Evolutionary conservation across 2,888 invertebrate genomes (phyloP), one percentile per base, ranked within the genome.

Genomic region (Cyrtodaria siliqua): DNA sequence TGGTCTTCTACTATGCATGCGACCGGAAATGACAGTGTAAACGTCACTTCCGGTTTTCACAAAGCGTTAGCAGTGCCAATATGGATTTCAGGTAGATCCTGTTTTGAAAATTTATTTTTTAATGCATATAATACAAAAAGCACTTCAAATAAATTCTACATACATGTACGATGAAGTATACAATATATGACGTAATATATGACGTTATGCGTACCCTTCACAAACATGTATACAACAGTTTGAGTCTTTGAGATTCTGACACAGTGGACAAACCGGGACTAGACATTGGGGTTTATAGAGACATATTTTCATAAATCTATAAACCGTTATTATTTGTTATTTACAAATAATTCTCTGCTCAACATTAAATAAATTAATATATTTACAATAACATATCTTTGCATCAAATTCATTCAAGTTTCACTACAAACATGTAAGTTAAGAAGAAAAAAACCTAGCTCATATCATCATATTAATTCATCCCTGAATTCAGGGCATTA

Each of bases 71-170:
- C 52, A 63, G 63, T 63, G 63, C 63, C 63, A 63, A 67, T 40
- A 64, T 80, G 84, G 84, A 84, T 82, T 84, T 84, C 81, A 73
- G 72, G 72, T 68, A 81, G 84, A 84, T 84, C 84, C 84, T 76
- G 69, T 57, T 33, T 23, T 26, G 9, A 27, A 26, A 29, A 24
- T 27, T 26, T 53, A n/a, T 26, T n/a, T n/a, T n/a, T n/a, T 53
- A 52, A 53, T 18, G 50, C 50, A 24, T 29, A 53, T 26, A 53
- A 8, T 27, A 53, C 24, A 53, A 27, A 24, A 53, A 53, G 53
- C 53, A 53, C 53, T 53, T 53, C 53, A 53, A 53, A 52, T 12
- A 23, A 26, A 53, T 27, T 53, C 44, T 44, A 44, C 20, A 44
- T 33, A 33, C 12, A 33, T 33, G 33, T 33, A 33, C 33, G 33